Base-by-base conservation (phyloP, 2,113 vertebrate species). In the Zosterops borbonicus region DNA sequence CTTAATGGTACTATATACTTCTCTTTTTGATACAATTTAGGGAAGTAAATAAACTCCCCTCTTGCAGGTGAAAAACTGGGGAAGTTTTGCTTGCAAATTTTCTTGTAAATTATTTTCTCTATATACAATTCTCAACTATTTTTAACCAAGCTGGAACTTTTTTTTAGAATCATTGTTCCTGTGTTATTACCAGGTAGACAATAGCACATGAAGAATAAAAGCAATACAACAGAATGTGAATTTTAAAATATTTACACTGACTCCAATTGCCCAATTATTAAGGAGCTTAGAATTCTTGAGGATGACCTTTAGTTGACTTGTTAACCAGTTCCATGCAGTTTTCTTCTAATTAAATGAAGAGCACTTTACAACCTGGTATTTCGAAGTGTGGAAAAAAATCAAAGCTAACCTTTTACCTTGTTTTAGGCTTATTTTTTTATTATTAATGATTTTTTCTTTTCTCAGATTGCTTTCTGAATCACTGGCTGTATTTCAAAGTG, bases 331-430 rank as follows among this genome's bases (percentile, higher is more conserved):
- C 50, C 73, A 5, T 62, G 78, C 13, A 58, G 31, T 93, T 92
- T 73, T 85, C 62, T 80, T 93, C 82, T 67, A 90, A 52, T 91
- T 87, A 71, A 56, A 49, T 56, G 12, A n/a, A 76, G 41, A 52
- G 27, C 49, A 76, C 12, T 82, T 82, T 70, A 24, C 0, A 68
- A 52, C 13, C 10, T 49, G 67, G 1, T 80, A 69, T 65, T 91
- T 93, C 2, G 0, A 16, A 49, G 47, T 41, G 22, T 83, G n/a
- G 39, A 62, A 35, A 67, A 67, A 90, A 92, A 88, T 80, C 41
- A 69, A 83, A 91, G 27, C 21, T 76, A 46, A 74, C 25, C 25
- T 71, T 85, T 92, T 22, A 52, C 33, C 33, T 62, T 84, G 50
- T 80, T 29, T 67, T 20, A 37, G 73, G 37, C n/a, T 78, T 35